Evolutionary conservation across 2,888 invertebrate species (phyloP).

Genomic region (Conchocele bisecta): DNA sequence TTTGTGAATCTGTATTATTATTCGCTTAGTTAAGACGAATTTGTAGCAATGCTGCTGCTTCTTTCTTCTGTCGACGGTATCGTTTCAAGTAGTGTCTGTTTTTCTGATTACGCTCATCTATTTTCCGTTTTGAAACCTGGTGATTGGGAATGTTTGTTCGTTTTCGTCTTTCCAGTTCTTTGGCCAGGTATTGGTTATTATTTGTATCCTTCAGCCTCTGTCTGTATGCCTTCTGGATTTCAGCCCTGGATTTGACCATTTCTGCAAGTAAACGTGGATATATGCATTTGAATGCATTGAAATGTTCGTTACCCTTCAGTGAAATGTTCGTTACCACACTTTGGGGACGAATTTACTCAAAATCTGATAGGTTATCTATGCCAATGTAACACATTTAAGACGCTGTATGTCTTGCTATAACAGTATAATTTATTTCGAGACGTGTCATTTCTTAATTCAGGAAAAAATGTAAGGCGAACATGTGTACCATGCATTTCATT

Average conservation of each 20-base stretch:
- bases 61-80: background rate
- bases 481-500: no score
- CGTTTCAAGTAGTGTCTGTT: background rate
- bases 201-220: slow-evolving; percentile 12
- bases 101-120: background rate
- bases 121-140: background rate
- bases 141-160: background rate
- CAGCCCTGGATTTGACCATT: slow-evolving; percentile 21
- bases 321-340: no score
- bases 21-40: no score
- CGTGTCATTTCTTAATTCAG: no score
- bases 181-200: slow-evolving; percentile 8
- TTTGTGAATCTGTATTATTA: no score
- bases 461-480: no score
- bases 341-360: no score
- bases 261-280: background rate
- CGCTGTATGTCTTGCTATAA: no score
- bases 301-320: slow-evolving; percentile 8
- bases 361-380: no score
- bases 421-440: no score
- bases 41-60: background rate
- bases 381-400: no score
- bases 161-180: slow-evolving; percentile 13
- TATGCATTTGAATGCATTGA: background rate
- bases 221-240: slow-evolving; percentile 7